Evolutionary conservation across 2,888 invertebrate genomes (phyloP), one percentile per base, ranked within the genome.

Genomic region (Axea sp.): DNA sequence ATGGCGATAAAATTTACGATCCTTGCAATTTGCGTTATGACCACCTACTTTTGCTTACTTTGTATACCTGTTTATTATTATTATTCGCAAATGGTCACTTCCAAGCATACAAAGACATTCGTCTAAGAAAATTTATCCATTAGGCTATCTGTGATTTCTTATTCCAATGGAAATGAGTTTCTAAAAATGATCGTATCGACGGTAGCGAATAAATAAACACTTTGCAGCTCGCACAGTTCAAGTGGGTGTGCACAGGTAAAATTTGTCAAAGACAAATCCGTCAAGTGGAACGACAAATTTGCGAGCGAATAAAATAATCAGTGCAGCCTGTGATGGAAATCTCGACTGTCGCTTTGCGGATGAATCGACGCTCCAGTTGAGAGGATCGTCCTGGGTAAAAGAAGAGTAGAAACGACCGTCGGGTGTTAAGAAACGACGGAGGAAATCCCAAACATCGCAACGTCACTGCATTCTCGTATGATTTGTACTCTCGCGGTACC

Each of bases 401-500:
- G 47, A 43, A 26, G 7, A 24, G 11, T 1, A n/a, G 6, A 15
- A 33, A 22, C 28, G 24, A 28, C 22, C 11, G 2, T 45, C 53
- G 14, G 31, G 26, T 57, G 37, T 60, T 30, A 62, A 71, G 62
- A 62, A 71, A 71, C 24, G 30, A 37, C 14, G 41, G 41, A 26
- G 64, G 49, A 72, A 72, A 72, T 57, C 43, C 49, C 28, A 53
- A 69, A 69, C 60, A 33, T 22, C 62, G 74, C 74, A 64, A 9
- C 69, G 74, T 64, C 64, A 69, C 17, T 64, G 68, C 64, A 53
- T 59, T 59, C 59, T 45, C 64, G 28, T 69, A 69, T 74, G 74
- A 74, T 74, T 74, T 74, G 67, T 73, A 73, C 73, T 68, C 64
- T 68, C 49, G 39, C 41, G 41, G 53, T 45, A 39, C 74, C 74